These are phyloP conservation scores for Acanthopleura granulata DNA, from an alignment of 2,888 invertebrate species.

Conservation along the genomic window DNA sequence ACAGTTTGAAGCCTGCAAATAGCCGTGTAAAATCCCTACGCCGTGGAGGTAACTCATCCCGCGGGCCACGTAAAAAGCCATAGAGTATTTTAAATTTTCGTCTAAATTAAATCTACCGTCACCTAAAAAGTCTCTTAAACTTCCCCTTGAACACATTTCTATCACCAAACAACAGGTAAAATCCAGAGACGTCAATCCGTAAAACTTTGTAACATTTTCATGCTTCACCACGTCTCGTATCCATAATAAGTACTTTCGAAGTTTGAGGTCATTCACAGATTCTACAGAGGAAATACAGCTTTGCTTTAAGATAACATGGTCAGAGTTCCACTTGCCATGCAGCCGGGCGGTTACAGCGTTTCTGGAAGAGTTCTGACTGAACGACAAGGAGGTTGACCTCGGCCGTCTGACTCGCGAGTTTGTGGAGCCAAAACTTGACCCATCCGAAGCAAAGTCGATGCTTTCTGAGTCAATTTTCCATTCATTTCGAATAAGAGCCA, in stretches of 20 bases:
- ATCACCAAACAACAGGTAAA: slow-evolving; percentile 44
- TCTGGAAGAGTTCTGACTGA: neutral
- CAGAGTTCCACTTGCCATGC: neutral
- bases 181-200: slow-evolving; percentile 53
- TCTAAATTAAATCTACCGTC: slow-evolving; percentile 53
- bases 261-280: neutral
- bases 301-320: neutral
- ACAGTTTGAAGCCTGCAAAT: slow-evolving; percentile 50
- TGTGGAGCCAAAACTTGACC: neutral
- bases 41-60: slow-evolving; percentile 62
- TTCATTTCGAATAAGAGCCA: neutral
- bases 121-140: slow-evolving; percentile 51
- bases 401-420: neutral
- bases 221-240: slow-evolving; percentile 53
- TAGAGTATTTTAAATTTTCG: slow-evolving; percentile 52
- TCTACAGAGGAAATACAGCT: neutral
- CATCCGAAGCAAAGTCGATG: neutral
- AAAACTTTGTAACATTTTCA: slow-evolving; percentile 53
- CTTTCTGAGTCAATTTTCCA: neutral
- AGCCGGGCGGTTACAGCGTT: neutral
- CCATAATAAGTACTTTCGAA: slow-evolving; percentile 30
- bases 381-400: neutral
- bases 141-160: slow-evolving; percentile 55
- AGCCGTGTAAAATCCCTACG: slow-evolving; percentile 58
- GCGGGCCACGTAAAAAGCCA: slow-evolving; percentile 49